Evolutionary conservation across 2,888 invertebrate species (phyloP).

Genomic region (Thera britannica): DNA sequence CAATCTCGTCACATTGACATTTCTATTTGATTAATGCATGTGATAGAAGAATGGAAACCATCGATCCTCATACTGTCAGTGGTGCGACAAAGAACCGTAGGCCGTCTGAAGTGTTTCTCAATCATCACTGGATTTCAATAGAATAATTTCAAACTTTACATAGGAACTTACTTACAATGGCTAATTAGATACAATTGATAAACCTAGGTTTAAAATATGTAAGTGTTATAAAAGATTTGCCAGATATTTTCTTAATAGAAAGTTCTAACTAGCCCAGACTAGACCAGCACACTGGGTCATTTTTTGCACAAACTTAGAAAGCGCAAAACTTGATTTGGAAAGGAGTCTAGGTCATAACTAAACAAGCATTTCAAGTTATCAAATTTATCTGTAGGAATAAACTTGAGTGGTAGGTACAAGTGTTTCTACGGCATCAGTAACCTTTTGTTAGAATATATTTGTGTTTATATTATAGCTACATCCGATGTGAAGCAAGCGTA

Average conservation of each 20-base stretch:
- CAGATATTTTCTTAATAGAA: slow-evolving; percentile 46
- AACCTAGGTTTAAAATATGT: slow-evolving; percentile 12
- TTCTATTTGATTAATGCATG: slow-evolving; percentile 59
- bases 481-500: slow-evolving; percentile 40
- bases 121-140: slow-evolving; percentile 64
- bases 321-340: slow-evolving; percentile 58
- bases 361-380: slow-evolving; percentile 28
- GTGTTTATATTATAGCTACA: slow-evolving; percentile 12
- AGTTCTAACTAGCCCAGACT: slow-evolving; percentile 51
- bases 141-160: slow-evolving; percentile 47
- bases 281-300: slow-evolving; percentile 59
- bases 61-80: slow-evolving; percentile 58
- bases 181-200: slow-evolving; percentile 6
- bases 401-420: not conserved
- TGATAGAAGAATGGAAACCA: slow-evolving; percentile 63
- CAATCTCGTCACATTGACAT: slow-evolving; percentile 46
- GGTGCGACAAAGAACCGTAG: slow-evolving; percentile 73
- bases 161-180: slow-evolving; percentile 23
- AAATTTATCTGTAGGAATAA: not conserved
- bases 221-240: slow-evolving; percentile 2
- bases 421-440: slow-evolving; percentile 1
- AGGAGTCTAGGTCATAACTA: slow-evolving; percentile 43
- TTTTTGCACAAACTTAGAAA: slow-evolving; percentile 60
- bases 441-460: slow-evolving; percentile 17
- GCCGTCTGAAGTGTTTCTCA: slow-evolving; percentile 63